Percentiles rank a stretch among this genome's conserved stretches.
phyloP scores from a whole-genome alignment of 2,888 invertebrate species.

The Prionchulus punctatus region DNA sequence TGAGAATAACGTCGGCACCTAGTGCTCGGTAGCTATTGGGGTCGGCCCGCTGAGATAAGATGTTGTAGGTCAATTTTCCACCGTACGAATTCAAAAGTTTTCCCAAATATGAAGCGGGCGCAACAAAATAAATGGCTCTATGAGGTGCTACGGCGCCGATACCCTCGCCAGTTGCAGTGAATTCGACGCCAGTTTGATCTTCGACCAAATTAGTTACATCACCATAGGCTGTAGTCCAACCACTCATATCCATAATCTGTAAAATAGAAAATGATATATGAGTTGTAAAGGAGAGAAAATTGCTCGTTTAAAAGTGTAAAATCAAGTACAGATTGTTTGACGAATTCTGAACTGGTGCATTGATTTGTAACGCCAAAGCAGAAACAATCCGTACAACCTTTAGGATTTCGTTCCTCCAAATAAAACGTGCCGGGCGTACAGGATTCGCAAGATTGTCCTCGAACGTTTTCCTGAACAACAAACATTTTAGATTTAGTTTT shows the following conservation, averaged over 20 bases:
- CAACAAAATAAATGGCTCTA: conserved; percentile 51
- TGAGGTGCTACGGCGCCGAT: not conserved
- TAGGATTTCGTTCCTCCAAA: conserved; percentile 59
- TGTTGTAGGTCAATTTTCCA: conserved; percentile 29
- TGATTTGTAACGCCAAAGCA: conserved; percentile 82
- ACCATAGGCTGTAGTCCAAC: conserved; percentile 41
- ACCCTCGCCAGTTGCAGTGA: not conserved
- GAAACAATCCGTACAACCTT: conserved; percentile 89
- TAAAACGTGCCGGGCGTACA: conserved; percentile 81
- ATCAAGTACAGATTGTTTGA: not conserved
- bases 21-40: conserved; percentile 25
- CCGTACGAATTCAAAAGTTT: conserved; percentile 47
- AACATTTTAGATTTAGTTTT: not conserved
- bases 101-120: conserved; percentile 55
- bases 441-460: conserved; percentile 59
- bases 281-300: not conserved
- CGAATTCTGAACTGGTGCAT: conserved; percentile 41
- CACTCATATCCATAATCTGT: conserved; percentile 47
- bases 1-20: conserved; percentile 58
- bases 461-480: conserved; percentile 44
- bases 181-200: not conserved
- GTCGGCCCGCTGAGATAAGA: conserved; percentile 27
- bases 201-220: not conserved
- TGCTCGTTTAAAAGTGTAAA: too few relatives aligned
- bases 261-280: conserved; percentile 10